phyloP scores from a whole-genome alignment of 92 coral and sea anemone genomes.

The Anthopleura xanthogrammica region DNA sequence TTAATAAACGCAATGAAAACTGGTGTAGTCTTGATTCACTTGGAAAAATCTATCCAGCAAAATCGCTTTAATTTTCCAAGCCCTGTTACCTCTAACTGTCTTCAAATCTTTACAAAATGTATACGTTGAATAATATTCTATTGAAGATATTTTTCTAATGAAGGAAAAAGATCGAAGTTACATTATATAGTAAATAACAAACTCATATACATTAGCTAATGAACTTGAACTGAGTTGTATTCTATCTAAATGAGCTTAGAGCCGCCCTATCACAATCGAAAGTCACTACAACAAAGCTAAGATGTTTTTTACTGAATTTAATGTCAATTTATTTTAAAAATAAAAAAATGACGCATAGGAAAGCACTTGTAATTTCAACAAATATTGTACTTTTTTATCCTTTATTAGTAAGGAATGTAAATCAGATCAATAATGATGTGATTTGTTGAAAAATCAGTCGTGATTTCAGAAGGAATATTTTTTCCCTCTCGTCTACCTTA shows the following conservation, averaged over 20 bases:
- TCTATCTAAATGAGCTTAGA: not conserved
- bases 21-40: slow-evolving; percentile 4
- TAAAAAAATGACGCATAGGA: not conserved
- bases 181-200: not conserved
- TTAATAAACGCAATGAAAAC: not conserved
- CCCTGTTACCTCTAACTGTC: not conserved
- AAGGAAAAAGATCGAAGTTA: not conserved
- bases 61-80: not conserved
- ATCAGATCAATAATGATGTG: too few species aligned
- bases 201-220: not conserved
- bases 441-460: not conserved
- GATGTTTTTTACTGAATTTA: not conserved
- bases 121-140: not conserved
- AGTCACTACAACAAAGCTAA: not conserved
- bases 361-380: not conserved
- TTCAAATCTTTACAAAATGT: not conserved
- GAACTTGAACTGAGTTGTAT: not conserved
- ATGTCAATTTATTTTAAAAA: not conserved
- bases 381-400: too few species aligned
- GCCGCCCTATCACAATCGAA: not conserved
- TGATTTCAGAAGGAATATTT: not conserved
- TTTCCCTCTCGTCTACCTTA: not conserved
- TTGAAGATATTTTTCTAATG: not conserved
- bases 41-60: not conserved
- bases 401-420: too few species aligned